Evolutionary conservation across 1,140 invertebrate genomes (phyloP), one percentile per base, ranked within the genome.

Genomic region (Pygmarrhopalites habei): DNA sequence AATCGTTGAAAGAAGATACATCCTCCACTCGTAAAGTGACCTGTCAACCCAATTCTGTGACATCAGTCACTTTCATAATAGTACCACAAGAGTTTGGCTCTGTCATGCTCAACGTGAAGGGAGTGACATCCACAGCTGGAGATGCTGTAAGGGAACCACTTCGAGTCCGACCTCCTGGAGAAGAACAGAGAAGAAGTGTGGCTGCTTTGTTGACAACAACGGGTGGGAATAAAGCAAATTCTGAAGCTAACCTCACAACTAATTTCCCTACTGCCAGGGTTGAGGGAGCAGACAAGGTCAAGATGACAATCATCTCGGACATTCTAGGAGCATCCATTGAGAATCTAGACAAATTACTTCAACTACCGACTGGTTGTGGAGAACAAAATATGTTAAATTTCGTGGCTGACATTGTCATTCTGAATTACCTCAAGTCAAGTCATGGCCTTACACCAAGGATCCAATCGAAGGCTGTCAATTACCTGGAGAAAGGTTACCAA

Each of bases 311-410:
- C 26, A 85, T 89, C 65, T 85, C 41, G 30, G 88, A 90, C 75
- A 80, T 91, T 29, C 74, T 91, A 30, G 88, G 87, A 15, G 81
- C 86, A 17, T 82, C 84, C 52, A 82, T 91, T 39, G 81, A 82
- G 2, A 87, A 90, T 75, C 74, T 90, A 19, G 82, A 86, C 15
- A 81, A 83, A 63, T 76, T 96, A 2, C 82, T 96, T 17, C 79
- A 79, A 70, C 82, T 94, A 79, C 92, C 93, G 1, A 89, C 85
- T 53, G 75, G 90, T 1, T 95, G 93, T 76, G 92, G 92, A 12
- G 92, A 96, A 79, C 92, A 96, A 75, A 95, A 95, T 70, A 90
- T 96, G 87, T 77, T 94, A 1, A 88, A 91, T 71, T 89, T 95
- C 73, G 88, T 95, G 21, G 90, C 92, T 1, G 92, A 92, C 73